A percentile compares a stretch with the other conserved stretches of the same genome.
Conservation (phyloP, 2,113 vertebrate species). For the Catharus minimus region DNA sequence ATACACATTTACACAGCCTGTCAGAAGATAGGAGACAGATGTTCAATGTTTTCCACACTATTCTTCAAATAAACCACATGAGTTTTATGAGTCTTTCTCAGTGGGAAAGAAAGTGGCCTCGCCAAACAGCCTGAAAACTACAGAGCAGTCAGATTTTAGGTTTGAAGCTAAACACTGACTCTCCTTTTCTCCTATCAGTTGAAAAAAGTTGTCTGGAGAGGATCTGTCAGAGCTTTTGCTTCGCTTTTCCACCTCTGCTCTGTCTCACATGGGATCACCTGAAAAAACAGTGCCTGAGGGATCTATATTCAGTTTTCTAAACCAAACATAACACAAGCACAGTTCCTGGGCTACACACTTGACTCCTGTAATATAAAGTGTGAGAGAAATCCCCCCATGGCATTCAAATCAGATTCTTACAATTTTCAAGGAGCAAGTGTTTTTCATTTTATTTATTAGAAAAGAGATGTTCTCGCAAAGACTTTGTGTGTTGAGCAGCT, state of each 20-base stretch:
- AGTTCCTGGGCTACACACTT: slow-evolving; percentile 51
- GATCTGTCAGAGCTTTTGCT: slow-evolving; percentile 53
- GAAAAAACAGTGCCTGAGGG: slow-evolving; percentile 61
- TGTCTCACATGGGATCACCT: slow-evolving; percentile 27
- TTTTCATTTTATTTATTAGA: slow-evolving; percentile 62
- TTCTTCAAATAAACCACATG: slow-evolving; percentile 31
- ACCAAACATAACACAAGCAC: slow-evolving; percentile 59
- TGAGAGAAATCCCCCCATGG: slow-evolving; percentile 54
- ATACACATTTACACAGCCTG: slow-evolving; percentile 19
- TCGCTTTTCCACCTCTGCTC: not conserved
- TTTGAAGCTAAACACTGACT: slow-evolving; percentile 14
- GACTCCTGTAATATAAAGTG: slow-evolving; percentile 26
- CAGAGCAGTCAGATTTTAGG: not conserved
- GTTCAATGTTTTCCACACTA: slow-evolving; percentile 20
- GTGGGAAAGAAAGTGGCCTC: slow-evolving; percentile 35
- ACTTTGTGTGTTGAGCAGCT: slow-evolving; percentile 51
- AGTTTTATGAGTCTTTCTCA: slow-evolving; percentile 13
- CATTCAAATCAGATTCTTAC: slow-evolving; percentile 65
- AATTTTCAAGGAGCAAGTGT: slow-evolving; percentile 60
- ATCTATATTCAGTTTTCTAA: slow-evolving; percentile 64
- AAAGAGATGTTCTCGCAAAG: slow-evolving; percentile 27
- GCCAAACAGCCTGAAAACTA: slow-evolving; percentile 36
- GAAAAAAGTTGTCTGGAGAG: slow-evolving; percentile 46
- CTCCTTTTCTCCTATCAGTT: slow-evolving; percentile 4
- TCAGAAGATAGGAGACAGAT: slow-evolving; percentile 27